Base-by-base conservation (phyloP, 2,888 invertebrate genomes). In the Pheosia gnoma region DNA sequence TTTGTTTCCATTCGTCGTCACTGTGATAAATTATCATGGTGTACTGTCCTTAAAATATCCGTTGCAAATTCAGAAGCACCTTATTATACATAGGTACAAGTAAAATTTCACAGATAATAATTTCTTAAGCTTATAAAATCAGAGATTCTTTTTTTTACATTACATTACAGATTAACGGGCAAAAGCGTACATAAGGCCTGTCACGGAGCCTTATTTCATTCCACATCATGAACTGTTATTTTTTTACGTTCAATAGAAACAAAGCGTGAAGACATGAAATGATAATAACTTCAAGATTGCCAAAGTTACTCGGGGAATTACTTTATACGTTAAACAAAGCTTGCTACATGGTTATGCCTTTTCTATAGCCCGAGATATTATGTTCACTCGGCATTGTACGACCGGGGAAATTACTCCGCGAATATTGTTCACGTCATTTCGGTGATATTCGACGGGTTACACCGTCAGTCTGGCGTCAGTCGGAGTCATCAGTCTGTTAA, bases 401-500 rank as follows among this genome's bases (percentile, higher is more conserved):
- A 74, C 63, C 69, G 43, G 5, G 13, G 66, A 76, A 74, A 76
- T 74, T 74, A 76, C 74, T 76, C 69, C 65, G 69, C 65, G 74
- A 74, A 71, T 76, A 76, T 76, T 74, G 69, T 71, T 69, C 74
- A 71, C 74, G 61, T 71, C 69, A 75, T 76, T 69, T 25, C 25
- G 25, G 25, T 25, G 25, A 25, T 25, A 25, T 25, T 1, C 25
- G 25, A 25, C 25, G 25, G 25, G 25, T 25, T 25, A 25, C 25
- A 25, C 25, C 25, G 25, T 25, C 25, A 25, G 25, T 25, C 25
- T 25, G 25, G 25, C 25, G 25, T 25, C 25, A 25, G 25, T 25
- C 25, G 25, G 25, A 25, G 25, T 25, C 2, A 25, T 25, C 25
- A 25, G 25, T 25, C 25, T 25, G 25, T 25, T 25, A 25, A 25